Evolutionary conservation across 1,140 invertebrate species (phyloP).

Genomic region (Paraescarpia echinospica): DNA sequence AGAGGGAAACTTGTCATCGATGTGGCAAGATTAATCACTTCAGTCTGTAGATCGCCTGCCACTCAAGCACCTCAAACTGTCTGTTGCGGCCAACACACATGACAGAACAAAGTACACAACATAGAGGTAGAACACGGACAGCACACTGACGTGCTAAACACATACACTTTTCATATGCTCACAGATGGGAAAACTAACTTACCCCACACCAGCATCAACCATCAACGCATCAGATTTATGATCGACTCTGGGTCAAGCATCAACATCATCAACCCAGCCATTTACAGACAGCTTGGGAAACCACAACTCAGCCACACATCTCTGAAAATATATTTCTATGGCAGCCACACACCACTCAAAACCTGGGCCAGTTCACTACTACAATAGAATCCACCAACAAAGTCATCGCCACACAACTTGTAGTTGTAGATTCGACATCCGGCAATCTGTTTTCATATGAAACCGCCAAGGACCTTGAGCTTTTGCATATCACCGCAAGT

Average conservation of each 20-base stretch:
- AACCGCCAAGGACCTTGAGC: background rate
- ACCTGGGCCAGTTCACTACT: background rate
- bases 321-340: background rate
- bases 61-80: background rate
- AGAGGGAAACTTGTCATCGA: background rate
- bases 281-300: background rate
- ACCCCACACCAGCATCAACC: background rate
- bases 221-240: background rate
- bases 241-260: conserved; percentile 13
- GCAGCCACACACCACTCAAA: background rate
- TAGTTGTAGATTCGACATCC: background rate
- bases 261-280: conserved; percentile 3
- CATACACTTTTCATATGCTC: background rate
- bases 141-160: background rate
- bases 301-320: background rate
- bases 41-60: background rate
- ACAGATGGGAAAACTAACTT: background rate
- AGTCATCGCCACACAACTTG: background rate
- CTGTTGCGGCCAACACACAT: background rate
- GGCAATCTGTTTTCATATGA: background rate
- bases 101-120: background rate
- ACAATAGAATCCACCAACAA: background rate
- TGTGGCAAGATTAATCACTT: background rate
- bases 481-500: too few species aligned
- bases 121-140: background rate